Conservation (phyloP, 2,888 invertebrate genomes). For the Acronicta aceris region DNA sequence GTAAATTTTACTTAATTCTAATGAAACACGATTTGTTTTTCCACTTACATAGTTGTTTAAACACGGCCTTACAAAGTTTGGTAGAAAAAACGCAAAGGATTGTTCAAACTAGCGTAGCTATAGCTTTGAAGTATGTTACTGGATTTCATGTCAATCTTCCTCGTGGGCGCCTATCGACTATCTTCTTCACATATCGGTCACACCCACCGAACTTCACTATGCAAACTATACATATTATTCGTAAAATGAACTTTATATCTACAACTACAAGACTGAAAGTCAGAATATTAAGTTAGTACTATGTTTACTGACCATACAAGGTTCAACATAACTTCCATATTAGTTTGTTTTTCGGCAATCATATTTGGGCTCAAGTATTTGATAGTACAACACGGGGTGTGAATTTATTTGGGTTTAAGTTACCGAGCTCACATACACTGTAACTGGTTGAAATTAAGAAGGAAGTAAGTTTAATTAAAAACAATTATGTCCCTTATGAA, state of each 20-base stretch:
- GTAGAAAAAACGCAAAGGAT: not conserved
- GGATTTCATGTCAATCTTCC: conserved; percentile 16
- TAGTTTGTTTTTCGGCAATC: conserved; percentile 41
- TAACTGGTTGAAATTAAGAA: not conserved
- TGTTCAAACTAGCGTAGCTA: not conserved
- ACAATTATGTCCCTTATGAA: too few species aligned
- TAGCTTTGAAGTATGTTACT: not conserved
- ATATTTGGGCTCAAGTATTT: conserved; percentile 26
- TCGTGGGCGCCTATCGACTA: conserved; percentile 61
- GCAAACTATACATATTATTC: conserved; percentile 13
- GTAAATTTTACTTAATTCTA: too few species aligned
- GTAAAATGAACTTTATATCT: conserved; percentile 17
- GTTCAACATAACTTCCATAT: conserved; percentile 36
- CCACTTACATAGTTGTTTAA: too few species aligned
- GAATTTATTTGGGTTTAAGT: conserved; percentile 24
- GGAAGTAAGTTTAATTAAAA: too few species aligned
- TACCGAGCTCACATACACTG: not conserved
- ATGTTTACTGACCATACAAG: conserved; percentile 30
- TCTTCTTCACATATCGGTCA: conserved; percentile 63
- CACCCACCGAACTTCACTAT: conserved; percentile 61
- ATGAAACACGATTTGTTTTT: too few species aligned
- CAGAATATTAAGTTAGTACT: conserved; percentile 1
- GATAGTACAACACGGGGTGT: conserved; percentile 15
- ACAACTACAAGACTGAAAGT: conserved; percentile 22
- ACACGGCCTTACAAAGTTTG: too few species aligned